A percentile compares a stretch with the other conserved stretches of the same genome.
These are phyloP conservation scores for Drosophila emarginata DNA, from an alignment of 2,888 invertebrate genomes.

Conservation along the genomic window DNA sequence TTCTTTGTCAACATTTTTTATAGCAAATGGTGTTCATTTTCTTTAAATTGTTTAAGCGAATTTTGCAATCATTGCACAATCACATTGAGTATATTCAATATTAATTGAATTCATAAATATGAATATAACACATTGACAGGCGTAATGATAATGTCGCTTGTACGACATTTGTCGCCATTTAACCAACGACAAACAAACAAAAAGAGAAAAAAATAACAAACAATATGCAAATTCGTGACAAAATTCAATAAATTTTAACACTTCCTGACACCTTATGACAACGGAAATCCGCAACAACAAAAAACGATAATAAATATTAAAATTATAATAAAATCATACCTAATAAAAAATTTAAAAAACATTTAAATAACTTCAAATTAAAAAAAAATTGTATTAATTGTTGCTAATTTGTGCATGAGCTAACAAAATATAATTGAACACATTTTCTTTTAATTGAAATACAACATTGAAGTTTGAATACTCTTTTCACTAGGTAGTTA, in stretches of 20 bases:
- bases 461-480: neutral
- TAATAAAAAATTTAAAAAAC: constrained; percentile 18
- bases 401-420: constrained; percentile 24
- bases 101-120: constrained; percentile 61
- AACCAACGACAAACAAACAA: constrained; percentile 24
- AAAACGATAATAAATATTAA: constrained; percentile 36
- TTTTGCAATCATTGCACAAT: constrained; percentile 34
- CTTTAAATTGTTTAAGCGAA: neutral
- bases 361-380: constrained; percentile 38
- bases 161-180: constrained; percentile 53
- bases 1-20: neutral
- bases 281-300: constrained; percentile 31
- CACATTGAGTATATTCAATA: constrained; percentile 17
- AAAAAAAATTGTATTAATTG: constrained; percentile 21
- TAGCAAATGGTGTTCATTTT: neutral
- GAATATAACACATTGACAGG: constrained; percentile 35
- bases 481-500: neutral
- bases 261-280: constrained; percentile 9
- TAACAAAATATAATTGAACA: constrained; percentile 12
- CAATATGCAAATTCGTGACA: constrained; percentile 52
- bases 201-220: constrained; percentile 12
- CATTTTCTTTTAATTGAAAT: neutral
- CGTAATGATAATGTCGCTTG: constrained; percentile 48
- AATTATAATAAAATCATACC: constrained; percentile 42
- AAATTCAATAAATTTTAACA: constrained; percentile 28